A percentile compares a stretch with the other conserved stretches of the same genome.
Conservation (phyloP, 2,888 invertebrate genomes). For the Drosophila paranaensis region DNA sequence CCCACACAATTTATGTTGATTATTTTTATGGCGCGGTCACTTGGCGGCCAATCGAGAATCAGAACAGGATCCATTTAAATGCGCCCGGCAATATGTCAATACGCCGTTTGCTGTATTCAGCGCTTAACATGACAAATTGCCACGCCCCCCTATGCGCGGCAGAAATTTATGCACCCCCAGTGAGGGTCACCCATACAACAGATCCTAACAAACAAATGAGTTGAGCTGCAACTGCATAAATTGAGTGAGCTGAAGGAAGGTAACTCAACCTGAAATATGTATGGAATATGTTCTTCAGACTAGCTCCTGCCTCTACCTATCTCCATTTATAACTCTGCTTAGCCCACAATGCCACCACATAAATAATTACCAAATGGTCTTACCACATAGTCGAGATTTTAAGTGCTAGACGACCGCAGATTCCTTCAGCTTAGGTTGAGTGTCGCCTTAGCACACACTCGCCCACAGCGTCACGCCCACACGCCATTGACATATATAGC, state of each 20-base stretch:
- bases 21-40: constrained; percentile 79
- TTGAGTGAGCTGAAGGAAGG: constrained; percentile 5
- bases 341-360: background rate
- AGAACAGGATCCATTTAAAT: constrained; percentile 68
- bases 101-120: constrained; percentile 49
- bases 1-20: constrained; percentile 75
- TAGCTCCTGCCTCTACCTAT: background rate
- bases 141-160: constrained; percentile 55
- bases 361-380: constrained; percentile 3
- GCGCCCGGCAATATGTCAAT: constrained; percentile 71
- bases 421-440: constrained; percentile 5
- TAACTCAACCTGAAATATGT: too few relatives aligned
- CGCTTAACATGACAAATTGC: constrained; percentile 76
- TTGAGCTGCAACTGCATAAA: background rate
- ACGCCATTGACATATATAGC: constrained; percentile 32
- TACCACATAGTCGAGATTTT: constrained; percentile 2
- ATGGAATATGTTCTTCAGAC: background rate
- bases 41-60: constrained; percentile 71
- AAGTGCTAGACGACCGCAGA: constrained; percentile 4
- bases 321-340: background rate
- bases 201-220: constrained; percentile 4
- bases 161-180: constrained; percentile 60
- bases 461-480: background rate
- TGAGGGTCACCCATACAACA: background rate
- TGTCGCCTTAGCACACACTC: background rate